Evolutionary conservation across 2,888 invertebrate species (phyloP).

Genomic region (Drosophila putrida): DNA sequence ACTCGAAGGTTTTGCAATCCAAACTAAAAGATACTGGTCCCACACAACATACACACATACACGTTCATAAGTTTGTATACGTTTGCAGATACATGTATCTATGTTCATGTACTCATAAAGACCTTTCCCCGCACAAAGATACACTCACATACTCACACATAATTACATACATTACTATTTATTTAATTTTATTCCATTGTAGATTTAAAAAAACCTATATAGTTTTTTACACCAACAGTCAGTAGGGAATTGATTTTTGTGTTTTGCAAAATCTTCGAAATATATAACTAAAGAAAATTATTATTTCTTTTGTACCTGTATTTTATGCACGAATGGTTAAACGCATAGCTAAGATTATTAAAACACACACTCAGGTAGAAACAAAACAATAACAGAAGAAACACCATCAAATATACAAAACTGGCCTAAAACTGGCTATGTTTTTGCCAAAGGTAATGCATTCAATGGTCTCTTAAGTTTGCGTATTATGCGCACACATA

Average conservation of each 20-base stretch:
- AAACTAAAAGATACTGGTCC: not conserved
- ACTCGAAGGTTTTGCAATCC: constrained; percentile 4
- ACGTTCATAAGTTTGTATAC: constrained; percentile 5
- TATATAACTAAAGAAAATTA: not conserved
- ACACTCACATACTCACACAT: constrained; percentile 1
- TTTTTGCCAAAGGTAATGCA: constrained; percentile 51
- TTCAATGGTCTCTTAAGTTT: constrained; percentile 30
- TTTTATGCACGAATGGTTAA: constrained; percentile 29
- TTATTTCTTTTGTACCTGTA: constrained; percentile 26
- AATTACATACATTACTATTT: not conserved
- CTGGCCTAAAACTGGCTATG: constrained; percentile 37
- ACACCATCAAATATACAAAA: constrained; percentile 34
- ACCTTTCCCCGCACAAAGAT: constrained; percentile 18
- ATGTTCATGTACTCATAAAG: constrained; percentile 2
- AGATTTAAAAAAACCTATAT: not conserved
- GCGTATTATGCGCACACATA: constrained; percentile 28
- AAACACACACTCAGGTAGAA: constrained; percentile 39
- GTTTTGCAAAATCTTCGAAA: not conserved
- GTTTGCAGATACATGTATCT: not conserved
- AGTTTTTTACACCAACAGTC: not conserved
- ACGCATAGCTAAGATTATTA: constrained; percentile 39
- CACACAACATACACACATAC: not conserved
- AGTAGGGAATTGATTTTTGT: not conserved
- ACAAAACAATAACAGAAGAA: constrained; percentile 49
- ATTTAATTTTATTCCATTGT: not conserved